Base-by-base conservation (phyloP, 2,888 invertebrate genomes). In the Platynereis dumerilii region DNA sequence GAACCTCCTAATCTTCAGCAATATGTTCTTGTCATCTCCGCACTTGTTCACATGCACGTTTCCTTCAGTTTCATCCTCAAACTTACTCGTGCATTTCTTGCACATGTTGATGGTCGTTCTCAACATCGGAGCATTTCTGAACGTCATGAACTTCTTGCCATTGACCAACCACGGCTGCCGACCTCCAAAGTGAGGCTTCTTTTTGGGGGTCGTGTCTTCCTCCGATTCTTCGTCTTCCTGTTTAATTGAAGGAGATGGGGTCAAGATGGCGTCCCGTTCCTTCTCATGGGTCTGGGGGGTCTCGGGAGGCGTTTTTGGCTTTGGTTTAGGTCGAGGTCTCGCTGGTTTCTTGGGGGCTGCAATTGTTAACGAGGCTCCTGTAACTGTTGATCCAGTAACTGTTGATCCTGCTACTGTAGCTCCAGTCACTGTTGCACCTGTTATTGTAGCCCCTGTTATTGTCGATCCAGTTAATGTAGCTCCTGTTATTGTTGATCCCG, bases 271-370 rank as follows among this genome's bases (percentile, higher is more conserved):
- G 7, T 22, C 22, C 17, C 7, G 48, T n/a, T n/a, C 20, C 7
- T 5, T 5, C 12, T 5, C 5, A n/a, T n/a, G n/a, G 5, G 5
- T 12, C 12, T 34, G 34, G n/a, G 48, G 48, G 7, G 7, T 5
- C 48, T n/a, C 7, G 17, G 48, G 48, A 48, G 48, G 48, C 3
- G 48, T n/a, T n/a, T 22, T 48, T 12, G 48, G 48, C 17, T n/a
- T n/a, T n/a, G 48, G 48, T 34, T 34, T 34, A 5, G 34, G 34
- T 12, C 34, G 5, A 34, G 34, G 34, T 7, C 34, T 5, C 5
- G 60, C 22, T n/a, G 60, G 53, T 15, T 42, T 48, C 52, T 29
- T 60, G 7, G 52, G 48, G 24, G 60, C 52, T 34, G 34, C 15
- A 42, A 15, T 15, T 20, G 54, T 24, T 10, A 28, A 17, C 15